Conservation (phyloP, 2,888 invertebrate genomes). For the Microdon myrmicae region DNA sequence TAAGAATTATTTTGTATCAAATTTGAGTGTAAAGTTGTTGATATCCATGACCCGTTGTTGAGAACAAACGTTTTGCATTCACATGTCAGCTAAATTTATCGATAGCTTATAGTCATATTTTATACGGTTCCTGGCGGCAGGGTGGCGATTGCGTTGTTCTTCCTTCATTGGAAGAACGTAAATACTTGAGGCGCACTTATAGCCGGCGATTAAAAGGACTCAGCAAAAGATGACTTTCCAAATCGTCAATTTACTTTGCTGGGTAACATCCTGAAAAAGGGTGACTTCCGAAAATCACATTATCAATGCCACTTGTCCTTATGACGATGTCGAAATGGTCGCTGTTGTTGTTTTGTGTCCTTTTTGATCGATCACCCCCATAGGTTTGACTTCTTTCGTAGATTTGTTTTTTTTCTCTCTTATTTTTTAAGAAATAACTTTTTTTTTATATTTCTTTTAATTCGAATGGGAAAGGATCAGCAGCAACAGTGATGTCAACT, state of each 20-base stretch:
- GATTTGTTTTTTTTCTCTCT: too few relatives aligned
- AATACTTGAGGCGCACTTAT: conserved; percentile 41
- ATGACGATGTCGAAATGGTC: conserved; percentile 24
- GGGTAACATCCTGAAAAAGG: conserved; percentile 15
- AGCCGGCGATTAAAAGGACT: conserved; percentile 11
- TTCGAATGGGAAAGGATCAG: background rate
- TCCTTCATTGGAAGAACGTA: conserved; percentile 33
- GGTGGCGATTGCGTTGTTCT: too few relatives aligned
- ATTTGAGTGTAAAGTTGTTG: too few relatives aligned
- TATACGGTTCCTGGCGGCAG: too few relatives aligned
- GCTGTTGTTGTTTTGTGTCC: conserved; percentile 19
- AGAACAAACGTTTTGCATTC: too few relatives aligned
- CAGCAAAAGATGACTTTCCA: conserved; percentile 9
- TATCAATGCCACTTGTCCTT: conserved; percentile 48
- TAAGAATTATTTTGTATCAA: too few relatives aligned
- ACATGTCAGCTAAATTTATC: too few relatives aligned
- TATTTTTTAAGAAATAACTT: too few relatives aligned
- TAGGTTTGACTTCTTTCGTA: conserved; percentile 19
- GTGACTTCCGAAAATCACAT: conserved; percentile 36
- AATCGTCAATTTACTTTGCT: conserved; percentile 35
- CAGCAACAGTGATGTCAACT: background rate
- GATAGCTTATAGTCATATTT: too few relatives aligned
- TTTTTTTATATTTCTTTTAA: conserved; percentile 31
- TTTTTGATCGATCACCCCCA: conserved; percentile 1
- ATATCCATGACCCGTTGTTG: too few relatives aligned